Evolutionary conservation across 2,113 vertebrate genomes (phyloP), one percentile per base, ranked within the genome.

Genomic region (Lamprotornis superbus): DNA sequence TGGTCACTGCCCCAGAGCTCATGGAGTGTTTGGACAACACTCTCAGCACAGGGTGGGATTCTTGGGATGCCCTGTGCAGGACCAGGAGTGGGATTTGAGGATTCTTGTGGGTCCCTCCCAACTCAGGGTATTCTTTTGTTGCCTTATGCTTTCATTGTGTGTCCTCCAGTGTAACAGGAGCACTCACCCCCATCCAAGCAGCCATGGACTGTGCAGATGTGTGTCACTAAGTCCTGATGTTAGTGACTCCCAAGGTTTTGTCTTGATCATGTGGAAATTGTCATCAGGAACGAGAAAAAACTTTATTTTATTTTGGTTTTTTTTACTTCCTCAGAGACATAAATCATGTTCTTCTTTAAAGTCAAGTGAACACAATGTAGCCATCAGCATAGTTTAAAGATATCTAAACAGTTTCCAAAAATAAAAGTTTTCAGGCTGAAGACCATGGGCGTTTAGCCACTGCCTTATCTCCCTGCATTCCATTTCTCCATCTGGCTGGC

Each of bases 331-430:
- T 64, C 37, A 27, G 44, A 44, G 35, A 9, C 5, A 47, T 33
- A 68, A 79, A 85, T 85, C 39, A 33, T 39, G 4, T 27, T 16
- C 23, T n/a, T 55, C 30, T 87, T 59, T 83, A 22, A 86, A 86
- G 55, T 37, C 68, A 35, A 63, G 30, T 13, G 40, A 85, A 18
- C 21, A 16, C 69, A 77, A 28, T 33, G 37, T 15, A 65, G 80
- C 31, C 55, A 33, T 50, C 73, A 42, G 56, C 77, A 25, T 11
- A 74, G 57, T 52, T 82, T 18, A 40, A 77, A 64, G n/a, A 50
- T 31, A 28, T 49, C 73, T 65, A 44, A 93, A 64, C 14, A 22
- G n/a, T 73, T 89, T 69, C 76, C 42, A 76, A 80, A 93, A 87
- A 77, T 49, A 23, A 83, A 50, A 55, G 12, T 22, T 69, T 90